Conservation (phyloP, 2,888 invertebrate genomes). For the Agriopis aurantiaria region DNA sequence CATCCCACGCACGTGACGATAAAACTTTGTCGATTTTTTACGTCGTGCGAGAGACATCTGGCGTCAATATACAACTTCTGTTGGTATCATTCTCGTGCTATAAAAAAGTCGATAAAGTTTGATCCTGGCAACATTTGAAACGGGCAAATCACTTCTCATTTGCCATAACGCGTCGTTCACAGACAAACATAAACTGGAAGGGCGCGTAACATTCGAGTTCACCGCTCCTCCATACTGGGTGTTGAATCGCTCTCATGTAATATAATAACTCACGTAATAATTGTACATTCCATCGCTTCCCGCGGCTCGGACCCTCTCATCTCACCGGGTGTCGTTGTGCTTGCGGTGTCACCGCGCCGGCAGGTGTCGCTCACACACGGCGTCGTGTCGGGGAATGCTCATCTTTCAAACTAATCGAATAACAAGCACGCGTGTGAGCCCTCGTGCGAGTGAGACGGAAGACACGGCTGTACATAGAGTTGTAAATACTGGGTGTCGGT, state of each 20-base stretch:
- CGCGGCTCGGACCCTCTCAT: not conserved
- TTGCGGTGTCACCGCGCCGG: not conserved
- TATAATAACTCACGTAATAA: conserved; percentile 4
- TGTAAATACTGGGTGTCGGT: conserved; percentile 44
- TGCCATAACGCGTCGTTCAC: no score
- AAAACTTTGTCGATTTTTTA: no score
- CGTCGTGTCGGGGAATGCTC: not conserved
- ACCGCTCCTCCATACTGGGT: conserved; percentile 1
- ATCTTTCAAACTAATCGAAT: not conserved
- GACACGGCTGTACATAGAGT: conserved; percentile 18
- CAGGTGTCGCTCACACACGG: no score
- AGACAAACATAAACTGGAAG: not conserved
- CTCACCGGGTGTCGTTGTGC: not conserved
- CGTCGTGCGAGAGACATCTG: no score
- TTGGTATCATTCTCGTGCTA: no score
- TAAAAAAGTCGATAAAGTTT: no score
- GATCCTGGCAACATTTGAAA: no score
- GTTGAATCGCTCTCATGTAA: not conserved
- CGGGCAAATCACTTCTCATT: no score
- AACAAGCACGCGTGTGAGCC: not conserved
- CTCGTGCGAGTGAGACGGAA: not conserved
- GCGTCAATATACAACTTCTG: no score
- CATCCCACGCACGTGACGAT: no score
- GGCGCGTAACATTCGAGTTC: not conserved
- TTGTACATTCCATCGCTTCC: conserved; percentile 10